Base-by-base conservation (phyloP, 1,140 invertebrate species). In the Drosophila orosa region DNA sequence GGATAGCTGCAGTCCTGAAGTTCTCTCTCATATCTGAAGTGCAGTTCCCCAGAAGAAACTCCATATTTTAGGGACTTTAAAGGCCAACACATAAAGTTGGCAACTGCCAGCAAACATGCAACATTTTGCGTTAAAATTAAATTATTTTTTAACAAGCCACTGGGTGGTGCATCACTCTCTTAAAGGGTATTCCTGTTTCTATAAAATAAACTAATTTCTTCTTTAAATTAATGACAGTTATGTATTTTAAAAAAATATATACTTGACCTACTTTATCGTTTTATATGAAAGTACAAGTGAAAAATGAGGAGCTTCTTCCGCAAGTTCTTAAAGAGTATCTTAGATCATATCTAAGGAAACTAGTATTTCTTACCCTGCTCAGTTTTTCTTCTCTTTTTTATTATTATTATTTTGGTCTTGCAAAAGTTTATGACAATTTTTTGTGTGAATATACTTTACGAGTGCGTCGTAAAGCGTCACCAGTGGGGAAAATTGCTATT, bases 361-460 rank as follows among this genome's bases (percentile, higher is more conserved):
- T 55, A 31, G 19, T 19, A 35, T 19, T 6, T 60, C 17, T 58
- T 13, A 5, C 15, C 15, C 27, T 60, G 7, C 24, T 27, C 19
- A 10, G 3, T 17, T 33, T 19, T 54, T 13, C 13, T 33, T 59
- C 25, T 25, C 40, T 10, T 37, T 55, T 42, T 65, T 66, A 44
- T 31, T 39, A 27, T 56, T 54, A 44, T 45, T n/a, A 67, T 63
- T 63, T 68, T 42, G 25, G 39, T 25, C 39, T 69, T 45, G 39
- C 54, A 17, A 33, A 35, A 35, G 52, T 77, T 77, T 76, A 77
- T 77, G 74, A 69, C 62, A 68, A 50, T 61, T 61, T 45, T 61
- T 56, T 55, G 17, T 29, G 45, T 27, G 74, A 17, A 61, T 57
- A 35, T 69, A 61, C 58, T 76, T 77, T 76, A 77, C 56, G 74